phyloP scores from a whole-genome alignment of 2,888 invertebrate species.

The Odontocolon sp. region DNA sequence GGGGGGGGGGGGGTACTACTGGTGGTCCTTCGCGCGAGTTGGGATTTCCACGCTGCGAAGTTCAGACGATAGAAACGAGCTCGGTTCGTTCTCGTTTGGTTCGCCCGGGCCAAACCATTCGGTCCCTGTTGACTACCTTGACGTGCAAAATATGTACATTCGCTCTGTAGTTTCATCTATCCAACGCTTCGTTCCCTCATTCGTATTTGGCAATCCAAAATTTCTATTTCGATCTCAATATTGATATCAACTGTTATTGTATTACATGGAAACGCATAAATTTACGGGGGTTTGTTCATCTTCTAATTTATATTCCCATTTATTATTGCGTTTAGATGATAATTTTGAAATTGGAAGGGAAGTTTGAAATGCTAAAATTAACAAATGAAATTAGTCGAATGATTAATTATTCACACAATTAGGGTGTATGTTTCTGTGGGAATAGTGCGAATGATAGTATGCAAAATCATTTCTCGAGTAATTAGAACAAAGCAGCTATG shows the following conservation, averaged over 20 bases:
- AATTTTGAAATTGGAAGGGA: neutral
- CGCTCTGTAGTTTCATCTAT: too few species aligned
- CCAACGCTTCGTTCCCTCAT: too few species aligned
- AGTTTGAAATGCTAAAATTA: neutral
- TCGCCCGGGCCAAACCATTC: neutral
- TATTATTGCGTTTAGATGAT: too few species aligned
- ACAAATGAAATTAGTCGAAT: constrained; percentile 20
- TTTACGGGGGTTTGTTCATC: too few species aligned
- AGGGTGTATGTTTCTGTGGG: too few species aligned
- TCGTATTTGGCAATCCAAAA: too few species aligned
- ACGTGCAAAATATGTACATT: constrained; percentile 3
- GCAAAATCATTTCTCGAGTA: constrained; percentile 51
- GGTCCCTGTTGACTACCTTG: constrained; percentile 8
- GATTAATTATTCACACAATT: constrained; percentile 26
- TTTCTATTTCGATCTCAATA: too few species aligned
- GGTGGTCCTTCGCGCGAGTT: constrained; percentile 42
- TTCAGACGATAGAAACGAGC: constrained; percentile 44
- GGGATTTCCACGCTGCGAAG: constrained; percentile 51
- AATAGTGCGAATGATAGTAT: neutral
- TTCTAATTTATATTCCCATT: too few species aligned
- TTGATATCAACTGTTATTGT: too few species aligned
- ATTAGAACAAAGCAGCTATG: constrained; percentile 52
- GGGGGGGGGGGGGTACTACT: constrained; percentile 12
- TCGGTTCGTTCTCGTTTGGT: constrained; percentile 11
- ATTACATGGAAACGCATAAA: too few species aligned